Conservation (phyloP, 1,140 invertebrate genomes). For the Bombus confusus region DNA sequence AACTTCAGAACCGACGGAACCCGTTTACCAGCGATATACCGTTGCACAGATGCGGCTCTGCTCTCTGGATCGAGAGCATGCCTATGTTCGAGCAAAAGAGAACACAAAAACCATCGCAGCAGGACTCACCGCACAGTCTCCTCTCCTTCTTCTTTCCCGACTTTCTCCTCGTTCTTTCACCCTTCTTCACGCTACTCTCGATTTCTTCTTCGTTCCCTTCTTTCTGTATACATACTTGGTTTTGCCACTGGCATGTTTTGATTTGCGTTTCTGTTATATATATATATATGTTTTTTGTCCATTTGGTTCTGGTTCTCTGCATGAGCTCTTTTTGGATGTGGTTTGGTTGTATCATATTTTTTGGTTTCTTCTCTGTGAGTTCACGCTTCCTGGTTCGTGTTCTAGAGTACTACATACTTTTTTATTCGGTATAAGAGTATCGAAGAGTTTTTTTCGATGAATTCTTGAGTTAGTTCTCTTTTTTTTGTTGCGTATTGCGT, state of each 20-base stretch:
- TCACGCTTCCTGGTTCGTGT: slow-evolving; percentile 8
- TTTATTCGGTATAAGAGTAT: not conserved
- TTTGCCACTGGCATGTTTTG: not conserved
- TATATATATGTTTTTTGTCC: not conserved
- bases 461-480: not conserved
- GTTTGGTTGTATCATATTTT: too few relatives aligned
- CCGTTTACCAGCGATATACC: slow-evolving; percentile 64
- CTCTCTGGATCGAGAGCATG: slow-evolving; percentile 53
- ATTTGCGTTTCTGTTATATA: not conserved
- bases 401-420: not conserved
- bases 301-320: not conserved
- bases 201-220: slow-evolving; percentile 4
- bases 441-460: not conserved
- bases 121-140: slow-evolving; percentile 5
- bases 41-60: slow-evolving; percentile 57
- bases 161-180: slow-evolving; percentile 26
- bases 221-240: not conserved
- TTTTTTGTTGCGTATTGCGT: not conserved
- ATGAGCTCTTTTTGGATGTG: not conserved
- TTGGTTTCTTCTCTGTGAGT: not conserved
- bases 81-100: slow-evolving; percentile 43
- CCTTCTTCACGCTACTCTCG: slow-evolving; percentile 16
- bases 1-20: slow-evolving; percentile 25
- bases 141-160: not conserved
- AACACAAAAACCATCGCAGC: slow-evolving; percentile 41